Evolutionary conservation across 2,113 vertebrate genomes (phyloP).

Genomic region (Corythornis cristatus): DNA sequence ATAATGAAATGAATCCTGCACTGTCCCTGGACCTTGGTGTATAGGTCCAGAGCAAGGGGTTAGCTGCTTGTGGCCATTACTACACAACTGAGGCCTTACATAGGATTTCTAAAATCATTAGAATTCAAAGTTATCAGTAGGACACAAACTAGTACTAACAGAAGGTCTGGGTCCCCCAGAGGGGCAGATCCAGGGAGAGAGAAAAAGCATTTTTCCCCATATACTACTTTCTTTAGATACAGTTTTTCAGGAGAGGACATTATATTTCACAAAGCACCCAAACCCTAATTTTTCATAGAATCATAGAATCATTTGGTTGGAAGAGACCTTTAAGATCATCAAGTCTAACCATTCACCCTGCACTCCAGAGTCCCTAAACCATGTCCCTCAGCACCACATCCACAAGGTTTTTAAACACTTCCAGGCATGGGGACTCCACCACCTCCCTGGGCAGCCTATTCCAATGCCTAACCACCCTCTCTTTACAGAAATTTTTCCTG

Average conservation of each 20-base stretch:
- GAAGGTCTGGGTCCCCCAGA: neutral
- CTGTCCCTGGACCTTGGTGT: neutral
- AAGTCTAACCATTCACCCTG: too few species aligned
- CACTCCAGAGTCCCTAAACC: too few species aligned
- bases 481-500: too few species aligned
- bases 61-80: neutral
- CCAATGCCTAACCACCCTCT: too few species aligned
- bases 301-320: too few species aligned
- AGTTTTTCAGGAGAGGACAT: neutral
- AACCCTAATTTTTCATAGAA: neutral
- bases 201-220: neutral
- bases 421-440: too few species aligned
- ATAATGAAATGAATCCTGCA: neutral
- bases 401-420: too few species aligned
- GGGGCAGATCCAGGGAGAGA: neutral
- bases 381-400: too few species aligned
- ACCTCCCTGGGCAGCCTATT: too few species aligned
- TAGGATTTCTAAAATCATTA: neutral
- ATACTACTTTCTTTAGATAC: neutral
- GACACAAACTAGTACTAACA: neutral
- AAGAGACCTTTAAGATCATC: too few species aligned
- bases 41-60: neutral
- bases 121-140: neutral
- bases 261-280: neutral
- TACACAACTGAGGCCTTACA: fast-evolving